phyloP scores from a whole-genome alignment of 2,113 vertebrate species.

The Neogale vison region DNA sequence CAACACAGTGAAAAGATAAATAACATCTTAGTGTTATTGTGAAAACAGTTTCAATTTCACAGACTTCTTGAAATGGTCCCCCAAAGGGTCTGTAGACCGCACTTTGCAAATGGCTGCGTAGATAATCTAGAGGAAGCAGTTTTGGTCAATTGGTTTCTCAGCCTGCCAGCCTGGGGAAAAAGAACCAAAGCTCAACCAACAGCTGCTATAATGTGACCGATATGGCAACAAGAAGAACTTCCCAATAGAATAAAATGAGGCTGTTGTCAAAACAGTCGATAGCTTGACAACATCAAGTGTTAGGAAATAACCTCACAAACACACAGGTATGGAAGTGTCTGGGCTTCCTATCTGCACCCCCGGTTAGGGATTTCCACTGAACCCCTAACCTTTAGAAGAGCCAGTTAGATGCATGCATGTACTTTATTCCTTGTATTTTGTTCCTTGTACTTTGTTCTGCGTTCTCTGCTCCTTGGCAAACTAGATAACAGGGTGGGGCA shows the following conservation, averaged over 20 bases:
- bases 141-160: neutral
- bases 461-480: conserved; percentile 25
- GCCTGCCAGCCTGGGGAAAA: neutral
- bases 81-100: neutral
- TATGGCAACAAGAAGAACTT: neutral
- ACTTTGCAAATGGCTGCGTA: neutral
- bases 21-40: neutral
- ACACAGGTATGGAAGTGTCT: neutral
- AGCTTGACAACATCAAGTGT: neutral
- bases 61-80: neutral
- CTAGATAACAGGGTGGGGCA: neutral
- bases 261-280: neutral
- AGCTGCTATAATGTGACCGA: neutral
- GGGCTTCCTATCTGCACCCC: neutral
- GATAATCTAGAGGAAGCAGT: neutral
- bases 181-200: neutral
- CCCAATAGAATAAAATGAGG: neutral
- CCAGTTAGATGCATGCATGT: neutral
- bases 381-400: neutral
- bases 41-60: neutral
- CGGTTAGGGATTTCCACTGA: neutral
- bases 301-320: neutral
- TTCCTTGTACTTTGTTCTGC: neutral
- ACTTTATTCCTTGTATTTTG: neutral
- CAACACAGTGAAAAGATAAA: neutral